Evolutionary conservation across 2,113 vertebrate genomes (phyloP).

Genomic region (Coracopsis vasa): DNA sequence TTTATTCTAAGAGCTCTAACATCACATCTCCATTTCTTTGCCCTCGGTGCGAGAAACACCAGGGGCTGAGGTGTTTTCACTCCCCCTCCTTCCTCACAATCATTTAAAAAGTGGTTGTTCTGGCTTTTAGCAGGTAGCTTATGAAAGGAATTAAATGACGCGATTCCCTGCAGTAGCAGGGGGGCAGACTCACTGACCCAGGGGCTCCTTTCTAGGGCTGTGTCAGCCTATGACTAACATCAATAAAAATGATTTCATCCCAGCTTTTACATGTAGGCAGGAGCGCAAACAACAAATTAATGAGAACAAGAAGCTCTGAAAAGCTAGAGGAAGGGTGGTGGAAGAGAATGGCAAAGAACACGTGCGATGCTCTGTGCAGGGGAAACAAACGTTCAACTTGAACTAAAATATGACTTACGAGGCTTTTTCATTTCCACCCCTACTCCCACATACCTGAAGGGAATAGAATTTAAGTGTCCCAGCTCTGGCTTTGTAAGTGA

Average conservation of each 20-base stretch:
- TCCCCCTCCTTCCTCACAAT: not conserved
- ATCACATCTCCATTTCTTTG: not conserved
- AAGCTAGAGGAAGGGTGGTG: not conserved
- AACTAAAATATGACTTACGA: slow-evolving; percentile 17
- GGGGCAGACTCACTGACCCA: not conserved
- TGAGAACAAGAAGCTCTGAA: slow-evolving; percentile 25
- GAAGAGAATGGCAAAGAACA: not conserved
- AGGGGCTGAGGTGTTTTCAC: not conserved
- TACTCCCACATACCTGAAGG: slow-evolving; percentile 31
- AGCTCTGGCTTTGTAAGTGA: slow-evolving; percentile 57
- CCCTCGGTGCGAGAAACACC: not conserved
- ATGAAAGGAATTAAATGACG: not conserved
- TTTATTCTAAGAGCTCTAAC: not conserved
- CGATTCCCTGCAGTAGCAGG: not conserved
- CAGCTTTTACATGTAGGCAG: not conserved
- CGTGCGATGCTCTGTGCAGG: fast-evolving
- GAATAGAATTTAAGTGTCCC: slow-evolving; percentile 69
- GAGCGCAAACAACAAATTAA: slow-evolving; percentile 38
- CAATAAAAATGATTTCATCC: slow-evolving; percentile 40
- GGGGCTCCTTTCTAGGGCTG: not conserved
- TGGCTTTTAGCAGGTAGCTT: slow-evolving; percentile 11
- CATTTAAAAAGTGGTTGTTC: not conserved
- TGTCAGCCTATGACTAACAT: slow-evolving; percentile 2
- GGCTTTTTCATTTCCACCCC: slow-evolving; percentile 22
- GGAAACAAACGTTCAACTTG: not conserved